Conservation (phyloP, 1,140 invertebrate species). For the Drosophila novamexicana region DNA sequence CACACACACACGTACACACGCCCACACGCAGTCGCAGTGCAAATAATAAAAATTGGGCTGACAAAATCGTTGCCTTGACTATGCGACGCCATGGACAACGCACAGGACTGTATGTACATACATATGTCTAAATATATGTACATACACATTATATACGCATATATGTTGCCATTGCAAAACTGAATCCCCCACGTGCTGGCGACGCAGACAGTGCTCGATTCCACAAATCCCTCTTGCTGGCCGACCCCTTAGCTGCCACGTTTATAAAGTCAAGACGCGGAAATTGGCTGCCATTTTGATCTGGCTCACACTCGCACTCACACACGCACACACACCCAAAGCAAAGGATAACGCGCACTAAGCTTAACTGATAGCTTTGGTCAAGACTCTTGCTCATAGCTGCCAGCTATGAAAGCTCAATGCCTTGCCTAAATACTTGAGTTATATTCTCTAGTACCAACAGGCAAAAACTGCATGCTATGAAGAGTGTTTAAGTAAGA, state of each 20-base stretch:
- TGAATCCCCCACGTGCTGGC: conserved; percentile 30
- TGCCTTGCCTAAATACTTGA: conserved; percentile 2
- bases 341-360: conserved; percentile 7
- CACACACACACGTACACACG: conserved; percentile 18
- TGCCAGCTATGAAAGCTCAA: conserved; percentile 2
- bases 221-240: neutral
- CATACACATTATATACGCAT: neutral
- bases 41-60: conserved; percentile 56
- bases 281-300: conserved; percentile 66
- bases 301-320: conserved; percentile 23
- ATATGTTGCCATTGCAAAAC: conserved; percentile 24
- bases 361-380: conserved; percentile 40
- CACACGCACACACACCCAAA: neutral
- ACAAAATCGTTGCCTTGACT: conserved; percentile 58
- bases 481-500: too few species aligned
- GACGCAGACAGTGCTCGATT: conserved; percentile 8
- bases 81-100: conserved; percentile 41
- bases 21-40: conserved; percentile 69
- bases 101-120: conserved; percentile 4
- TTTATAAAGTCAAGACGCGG: conserved; percentile 58
- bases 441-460: neutral
- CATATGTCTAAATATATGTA: neutral
- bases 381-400: conserved; percentile 13
- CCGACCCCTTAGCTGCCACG: conserved; percentile 22
- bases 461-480: neutral